Evolutionary conservation across 2,113 vertebrate species (phyloP).

Genomic region (Cololabis saira): DNA sequence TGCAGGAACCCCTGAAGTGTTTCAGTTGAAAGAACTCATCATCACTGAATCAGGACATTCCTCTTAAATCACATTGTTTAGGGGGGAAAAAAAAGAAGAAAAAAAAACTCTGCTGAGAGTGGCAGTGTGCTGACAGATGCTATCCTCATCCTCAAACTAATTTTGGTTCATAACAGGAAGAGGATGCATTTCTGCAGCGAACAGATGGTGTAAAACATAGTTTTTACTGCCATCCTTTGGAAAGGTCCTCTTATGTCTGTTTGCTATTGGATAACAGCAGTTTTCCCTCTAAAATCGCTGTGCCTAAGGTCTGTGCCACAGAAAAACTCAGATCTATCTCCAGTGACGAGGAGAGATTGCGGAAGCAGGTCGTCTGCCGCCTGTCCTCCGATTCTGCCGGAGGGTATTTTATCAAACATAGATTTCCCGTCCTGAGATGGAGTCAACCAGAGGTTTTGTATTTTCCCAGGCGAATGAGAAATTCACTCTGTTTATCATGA

Average conservation of each 20-base stretch:
- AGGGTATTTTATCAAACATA: conserved; percentile 63
- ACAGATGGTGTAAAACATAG: conserved; percentile 49
- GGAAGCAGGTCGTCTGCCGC: conserved; percentile 57
- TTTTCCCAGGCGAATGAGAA: conserved; percentile 73
- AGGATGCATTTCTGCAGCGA: conserved; percentile 34
- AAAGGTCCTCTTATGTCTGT: conserved; percentile 38
- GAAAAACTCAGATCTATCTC: conserved; percentile 21
- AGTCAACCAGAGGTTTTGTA: conserved; percentile 67
- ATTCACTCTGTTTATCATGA: conserved; percentile 71
- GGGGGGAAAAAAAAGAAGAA: background rate
- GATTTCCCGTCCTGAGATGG: conserved; percentile 66
- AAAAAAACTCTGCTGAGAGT: background rate
- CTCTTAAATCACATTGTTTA: conserved; percentile 57
- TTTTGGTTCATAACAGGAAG: conserved; percentile 61
- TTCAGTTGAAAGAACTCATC: conserved; percentile 46
- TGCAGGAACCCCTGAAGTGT: conserved; percentile 34
- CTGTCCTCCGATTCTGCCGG: conserved; percentile 33
- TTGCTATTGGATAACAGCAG: conserved; percentile 25
- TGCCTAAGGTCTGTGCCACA: background rate
- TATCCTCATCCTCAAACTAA: conserved; percentile 43
- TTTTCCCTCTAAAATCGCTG: conserved; percentile 6
- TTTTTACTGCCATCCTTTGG: conserved; percentile 11
- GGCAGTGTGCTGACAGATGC: conserved; percentile 44
- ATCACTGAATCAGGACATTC: conserved; percentile 61
- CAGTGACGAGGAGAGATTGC: conserved; percentile 11